These are phyloP conservation scores for Chiloscyllium plagiosum DNA, from an alignment of 2,113 vertebrate species.

Conservation along the genomic window DNA sequence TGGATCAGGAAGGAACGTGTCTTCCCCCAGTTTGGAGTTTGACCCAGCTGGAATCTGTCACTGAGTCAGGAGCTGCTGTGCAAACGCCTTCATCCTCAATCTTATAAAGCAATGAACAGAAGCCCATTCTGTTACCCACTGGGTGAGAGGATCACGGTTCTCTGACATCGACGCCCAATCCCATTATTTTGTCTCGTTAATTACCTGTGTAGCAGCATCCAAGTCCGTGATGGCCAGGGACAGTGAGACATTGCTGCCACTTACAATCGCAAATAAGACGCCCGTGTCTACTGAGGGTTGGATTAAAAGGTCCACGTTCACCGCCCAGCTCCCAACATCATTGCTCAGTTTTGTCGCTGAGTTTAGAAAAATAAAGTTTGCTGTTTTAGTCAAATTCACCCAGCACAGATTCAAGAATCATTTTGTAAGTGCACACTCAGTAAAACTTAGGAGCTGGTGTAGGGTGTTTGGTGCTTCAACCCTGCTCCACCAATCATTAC, in stretches of 20 bases:
- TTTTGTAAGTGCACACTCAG: background rate
- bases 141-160: background rate
- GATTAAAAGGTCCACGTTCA: conserved; percentile 66
- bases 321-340: conserved; percentile 57
- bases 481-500: no score
- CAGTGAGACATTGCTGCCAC: conserved; percentile 64
- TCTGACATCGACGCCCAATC: background rate
- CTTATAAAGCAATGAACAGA: background rate
- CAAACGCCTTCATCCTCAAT: background rate
- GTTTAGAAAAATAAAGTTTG: background rate
- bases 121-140: background rate
- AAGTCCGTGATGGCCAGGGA: conserved; percentile 80
- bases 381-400: background rate
- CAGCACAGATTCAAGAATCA: background rate
- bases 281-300: conserved; percentile 76
- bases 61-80: background rate
- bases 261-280: conserved; percentile 76
- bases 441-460: no score
- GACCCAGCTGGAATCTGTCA: background rate
- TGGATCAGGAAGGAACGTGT: no score
- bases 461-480: no score
- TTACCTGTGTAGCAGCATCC: conserved; percentile 77
- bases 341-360: background rate
- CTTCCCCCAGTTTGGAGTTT: background rate
- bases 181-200: background rate